Evolutionary conservation across 1,140 invertebrate species (phyloP), one percentile per base, ranked within the genome.

Genomic region (Bombus difficillimus): DNA sequence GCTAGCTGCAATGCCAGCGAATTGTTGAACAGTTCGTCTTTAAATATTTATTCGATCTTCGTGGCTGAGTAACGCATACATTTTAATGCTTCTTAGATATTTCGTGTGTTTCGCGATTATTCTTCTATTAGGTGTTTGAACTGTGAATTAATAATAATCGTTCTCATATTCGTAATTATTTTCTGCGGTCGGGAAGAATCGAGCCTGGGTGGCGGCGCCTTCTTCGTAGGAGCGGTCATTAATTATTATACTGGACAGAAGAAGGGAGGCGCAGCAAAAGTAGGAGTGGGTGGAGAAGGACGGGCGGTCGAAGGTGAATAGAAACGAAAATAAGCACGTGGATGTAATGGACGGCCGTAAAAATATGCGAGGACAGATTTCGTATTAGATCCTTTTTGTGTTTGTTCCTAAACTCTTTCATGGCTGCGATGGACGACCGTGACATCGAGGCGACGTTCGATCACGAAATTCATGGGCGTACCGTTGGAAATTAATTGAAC

Each of bases 111-210:
- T 34, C 10, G 3, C 41, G 2, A 9, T 3, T 8, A 6, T 13
- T 22, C 15, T 80, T 47, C 15, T 47, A 41, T 59, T 37, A 47
- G 34, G 39, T 41, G 47, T 62, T 39, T 5, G 57, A 86, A 78
- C 80, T 68, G 39, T 39, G 64, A 53, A 89, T 91, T 91, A 91
- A 88, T 87, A 91, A 88, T 73, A 68, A 69, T 83, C 81, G 71
- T 85, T 90, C 89, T 89, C 78, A 71, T 81, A 92, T 91, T 91
- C 85, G 85, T 92, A 90, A 92, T 91, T 85, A 92, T 92, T 92
- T 92, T 91, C 90, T 92, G 89, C 90, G 89, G 86, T 85, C 80
- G 76, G 68, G 72, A 85, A 90, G 85, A 83, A 92, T 86, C 69
- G 87, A 86, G 73, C 59, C 77, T 91, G 91, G 91, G 90, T 91